Conservation (phyloP, 2,797 vertebrate genomes). For the Tinamus major region DNA sequence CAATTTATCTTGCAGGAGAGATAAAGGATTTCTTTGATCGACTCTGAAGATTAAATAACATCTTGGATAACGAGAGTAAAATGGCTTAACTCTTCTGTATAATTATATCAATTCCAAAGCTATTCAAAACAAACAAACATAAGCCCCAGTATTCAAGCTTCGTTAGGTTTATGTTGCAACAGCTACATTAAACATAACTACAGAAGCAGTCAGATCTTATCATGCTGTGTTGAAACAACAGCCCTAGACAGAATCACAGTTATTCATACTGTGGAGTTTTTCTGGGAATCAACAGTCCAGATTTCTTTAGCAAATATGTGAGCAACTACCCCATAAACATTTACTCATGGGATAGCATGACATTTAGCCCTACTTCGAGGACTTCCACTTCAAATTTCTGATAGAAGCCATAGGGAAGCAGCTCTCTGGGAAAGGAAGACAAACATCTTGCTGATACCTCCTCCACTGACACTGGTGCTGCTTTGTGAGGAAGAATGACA, state of each 20-base stretch:
- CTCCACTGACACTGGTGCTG: not conserved
- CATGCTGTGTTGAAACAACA: not conserved
- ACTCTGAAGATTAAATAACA: slow-evolving; percentile 64
- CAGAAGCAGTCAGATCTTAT: slow-evolving; percentile 40
- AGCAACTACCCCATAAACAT: not conserved
- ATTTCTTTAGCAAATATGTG: not conserved
- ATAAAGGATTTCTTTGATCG: slow-evolving; percentile 30
- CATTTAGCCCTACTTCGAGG: not conserved
- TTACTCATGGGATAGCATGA: not conserved
- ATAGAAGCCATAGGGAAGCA: not conserved
- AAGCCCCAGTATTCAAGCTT: slow-evolving; percentile 48
- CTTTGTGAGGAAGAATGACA: not conserved
- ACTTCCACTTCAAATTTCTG: not conserved
- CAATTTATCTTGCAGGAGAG: not conserved
- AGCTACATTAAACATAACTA: slow-evolving; percentile 39
- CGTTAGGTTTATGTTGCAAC: slow-evolving; percentile 47
- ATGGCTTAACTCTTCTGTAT: slow-evolving; percentile 42
- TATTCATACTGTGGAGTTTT: not conserved
- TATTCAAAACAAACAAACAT: slow-evolving; percentile 54
- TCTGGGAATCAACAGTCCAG: not conserved
- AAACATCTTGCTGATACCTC: not conserved
- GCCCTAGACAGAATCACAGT: slow-evolving; percentile 19
- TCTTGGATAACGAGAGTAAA: slow-evolving; percentile 50
- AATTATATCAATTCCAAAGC: slow-evolving; percentile 64
- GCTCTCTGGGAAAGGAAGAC: not conserved